Base-by-base conservation (phyloP, 2,113 vertebrate genomes). In the Thymallus thymallus region DNA sequence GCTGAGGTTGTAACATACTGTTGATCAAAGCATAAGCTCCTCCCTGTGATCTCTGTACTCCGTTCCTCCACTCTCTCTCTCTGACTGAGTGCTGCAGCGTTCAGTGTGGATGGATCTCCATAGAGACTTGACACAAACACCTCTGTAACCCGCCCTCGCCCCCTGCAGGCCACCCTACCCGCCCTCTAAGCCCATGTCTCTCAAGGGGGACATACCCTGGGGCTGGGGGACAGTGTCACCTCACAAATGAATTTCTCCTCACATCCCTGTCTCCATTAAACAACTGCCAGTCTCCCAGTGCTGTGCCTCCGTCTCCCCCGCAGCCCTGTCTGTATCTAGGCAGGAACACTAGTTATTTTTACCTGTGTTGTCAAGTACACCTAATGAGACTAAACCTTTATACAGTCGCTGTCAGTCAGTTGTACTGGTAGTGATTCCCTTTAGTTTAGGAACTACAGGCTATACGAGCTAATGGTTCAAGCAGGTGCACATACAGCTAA, bases 281-380 rank as follows among this genome's bases (percentile, higher is more conserved):
- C 58, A 73, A 81, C 76, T 85, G 32, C 9, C 86, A 85, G 86
- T 86, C 88, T 85, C 87, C 81, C 62, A 35, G 32, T 5, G 32
- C 6, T 85, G 71, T 84, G 87, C 90, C 14, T 16, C 89, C 91
- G 92, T 91, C 90, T 85, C 84, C 77, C 81, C 80, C 86, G 80
- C 89, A 88, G 77, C 85, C 45, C 12, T 7, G 45, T 10, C 7
- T 46, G 2, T 46, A 7, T 2, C 45, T 6, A 46, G 12, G 45
- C 45, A 13, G 6, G 6, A 13, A 13, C 45, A 48, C 46, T 48
- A 48, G 14, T 48, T 48, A 16, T 48, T 48, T 48, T 16, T 48
- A 16, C 46, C 14, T 48, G 12, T 16, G 46, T 48, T 48, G 32
- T 35, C 6, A 35, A 35, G 32, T 7, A 35, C 7, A 35, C 7